phyloP scores from a whole-genome alignment of 2,888 invertebrate genomes.

The Mycalesis mineus region DNA sequence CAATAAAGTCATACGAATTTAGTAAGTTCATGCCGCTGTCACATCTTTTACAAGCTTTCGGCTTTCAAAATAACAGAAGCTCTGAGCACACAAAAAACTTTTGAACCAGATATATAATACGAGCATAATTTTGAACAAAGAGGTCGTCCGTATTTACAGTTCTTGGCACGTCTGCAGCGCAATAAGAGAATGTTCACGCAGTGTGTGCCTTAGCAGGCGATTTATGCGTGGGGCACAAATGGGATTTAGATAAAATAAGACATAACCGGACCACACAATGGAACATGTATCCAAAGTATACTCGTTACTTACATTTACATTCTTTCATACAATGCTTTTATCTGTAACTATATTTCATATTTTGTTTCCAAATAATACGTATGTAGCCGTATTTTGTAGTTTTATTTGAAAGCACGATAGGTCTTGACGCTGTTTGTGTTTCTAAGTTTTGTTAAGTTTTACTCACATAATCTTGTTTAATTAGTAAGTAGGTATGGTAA shows the following conservation, averaged over 20 bases:
- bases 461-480: too few species aligned
- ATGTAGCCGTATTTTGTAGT: too few species aligned
- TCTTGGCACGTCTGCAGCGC: slow-evolving; percentile 71
- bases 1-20: too few species aligned
- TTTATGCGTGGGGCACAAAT: slow-evolving; percentile 74
- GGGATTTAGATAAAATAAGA: slow-evolving; percentile 74
- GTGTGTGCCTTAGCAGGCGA: slow-evolving; percentile 66
- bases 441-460: too few species aligned
- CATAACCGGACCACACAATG: slow-evolving; percentile 43
- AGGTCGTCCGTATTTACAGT: slow-evolving; percentile 41
- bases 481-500: too few species aligned
- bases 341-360: slow-evolving; percentile 27
- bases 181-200: slow-evolving; percentile 76
- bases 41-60: too few species aligned
- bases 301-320: slow-evolving; percentile 24
- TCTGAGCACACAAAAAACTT: not conserved
- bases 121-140: slow-evolving; percentile 23
- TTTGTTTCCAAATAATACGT: not conserved
- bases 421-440: too few species aligned
- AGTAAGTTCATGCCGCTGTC: too few species aligned
- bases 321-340: slow-evolving; percentile 14
- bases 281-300: slow-evolving; percentile 11
- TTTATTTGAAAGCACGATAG: too few species aligned
- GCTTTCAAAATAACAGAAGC: too few species aligned
- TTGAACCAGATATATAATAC: not conserved